phyloP scores from a whole-genome alignment of 2,113 vertebrate species.

The Tylochromis polylepis region DNA sequence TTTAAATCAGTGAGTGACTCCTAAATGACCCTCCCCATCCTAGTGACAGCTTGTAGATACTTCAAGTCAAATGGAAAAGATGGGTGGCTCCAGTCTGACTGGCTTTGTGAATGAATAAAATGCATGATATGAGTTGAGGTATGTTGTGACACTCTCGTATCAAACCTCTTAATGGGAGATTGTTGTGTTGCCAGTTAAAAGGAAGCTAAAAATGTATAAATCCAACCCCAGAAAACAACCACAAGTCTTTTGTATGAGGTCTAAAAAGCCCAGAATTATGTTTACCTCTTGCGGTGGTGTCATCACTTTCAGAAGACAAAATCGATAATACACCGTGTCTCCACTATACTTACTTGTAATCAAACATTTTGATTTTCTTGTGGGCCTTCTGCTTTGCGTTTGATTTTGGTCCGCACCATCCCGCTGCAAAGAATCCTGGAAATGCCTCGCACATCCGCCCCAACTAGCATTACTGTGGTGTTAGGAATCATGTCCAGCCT shows the following conservation, averaged over 20 bases:
- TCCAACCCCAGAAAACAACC: background rate
- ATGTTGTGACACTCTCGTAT: background rate
- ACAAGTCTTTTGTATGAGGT: background rate
- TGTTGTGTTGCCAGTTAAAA: background rate
- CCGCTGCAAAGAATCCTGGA: background rate
- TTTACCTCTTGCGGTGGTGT: fast-evolving
- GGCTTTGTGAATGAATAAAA: background rate
- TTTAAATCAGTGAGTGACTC: background rate
- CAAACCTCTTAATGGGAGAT: background rate
- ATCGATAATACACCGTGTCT: background rate
- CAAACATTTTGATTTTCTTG: background rate
- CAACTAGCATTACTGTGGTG: background rate
- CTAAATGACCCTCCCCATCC: background rate
- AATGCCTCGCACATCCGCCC: background rate
- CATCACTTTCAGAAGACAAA: background rate
- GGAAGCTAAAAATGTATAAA: background rate
- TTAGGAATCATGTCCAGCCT: background rate
- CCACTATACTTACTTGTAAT: background rate
- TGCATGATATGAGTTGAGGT: background rate
- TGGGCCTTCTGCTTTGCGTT: background rate
- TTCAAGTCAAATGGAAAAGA: background rate
- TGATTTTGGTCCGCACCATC: background rate
- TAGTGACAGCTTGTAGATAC: background rate
- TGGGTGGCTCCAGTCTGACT: background rate
- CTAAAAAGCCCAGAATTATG: background rate